phyloP scores from a whole-genome alignment of 2,797 vertebrate genomes.

The Dicrostonyx torquatus region DNA sequence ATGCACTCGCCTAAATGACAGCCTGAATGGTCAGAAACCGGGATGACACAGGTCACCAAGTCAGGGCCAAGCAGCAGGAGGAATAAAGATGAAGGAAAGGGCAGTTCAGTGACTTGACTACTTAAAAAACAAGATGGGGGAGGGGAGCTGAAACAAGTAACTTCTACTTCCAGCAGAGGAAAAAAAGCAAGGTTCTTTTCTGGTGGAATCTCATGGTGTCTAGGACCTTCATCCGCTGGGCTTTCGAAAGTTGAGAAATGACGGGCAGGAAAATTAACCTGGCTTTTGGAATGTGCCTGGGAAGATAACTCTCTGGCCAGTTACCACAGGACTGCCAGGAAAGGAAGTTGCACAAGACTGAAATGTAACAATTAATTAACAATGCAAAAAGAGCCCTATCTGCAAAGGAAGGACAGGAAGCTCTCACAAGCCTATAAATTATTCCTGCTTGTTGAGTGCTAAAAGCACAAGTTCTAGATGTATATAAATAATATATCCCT shows the following conservation, averaged over 20 bases:
- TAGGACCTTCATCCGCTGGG: background rate
- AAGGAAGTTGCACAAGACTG: conserved; percentile 64
- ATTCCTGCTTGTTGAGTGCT: conserved; percentile 81
- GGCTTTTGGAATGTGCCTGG: conserved; percentile 29
- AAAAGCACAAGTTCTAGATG: conserved; percentile 80
- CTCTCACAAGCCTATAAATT: conserved; percentile 80
- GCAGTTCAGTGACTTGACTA: background rate
- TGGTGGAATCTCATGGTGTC: background rate
- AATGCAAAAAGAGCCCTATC: conserved; percentile 71
- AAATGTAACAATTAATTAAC: conserved; percentile 77
- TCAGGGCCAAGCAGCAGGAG: background rate
- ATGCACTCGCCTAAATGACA: background rate
- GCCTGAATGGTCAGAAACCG: background rate
- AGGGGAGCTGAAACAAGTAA: background rate
- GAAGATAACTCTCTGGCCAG: conserved; percentile 48
- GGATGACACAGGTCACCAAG: background rate
- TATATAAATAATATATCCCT: conserved; percentile 82
- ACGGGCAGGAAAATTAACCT: background rate
- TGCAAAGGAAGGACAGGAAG: conserved; percentile 79
- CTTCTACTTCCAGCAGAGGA: background rate
- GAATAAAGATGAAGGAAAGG: background rate
- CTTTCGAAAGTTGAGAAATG: background rate
- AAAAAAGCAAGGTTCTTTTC: background rate
- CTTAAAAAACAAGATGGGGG: background rate
- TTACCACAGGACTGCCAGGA: conserved; percentile 57